Percentiles rank a stretch among this genome's conserved stretches.
These are phyloP conservation scores for Caenorhabditis sinica DNA, from an alignment of 2,888 invertebrate genomes.

Conservation along the genomic window DNA sequence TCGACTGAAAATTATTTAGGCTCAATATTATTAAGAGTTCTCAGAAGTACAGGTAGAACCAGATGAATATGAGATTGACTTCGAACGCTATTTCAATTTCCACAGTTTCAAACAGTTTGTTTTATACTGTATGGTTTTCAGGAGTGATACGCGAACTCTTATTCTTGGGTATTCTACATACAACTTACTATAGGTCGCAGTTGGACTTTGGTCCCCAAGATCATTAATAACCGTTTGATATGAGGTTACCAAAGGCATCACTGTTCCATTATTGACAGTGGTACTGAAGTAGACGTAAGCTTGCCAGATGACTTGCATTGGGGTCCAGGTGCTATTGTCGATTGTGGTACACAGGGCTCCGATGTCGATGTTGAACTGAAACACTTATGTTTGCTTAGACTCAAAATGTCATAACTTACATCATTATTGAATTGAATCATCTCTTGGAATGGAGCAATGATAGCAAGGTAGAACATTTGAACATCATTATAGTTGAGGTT, in stretches of 20 bases:
- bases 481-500: constrained; percentile 85
- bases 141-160: background rate
- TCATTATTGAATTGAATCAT: constrained; percentile 48
- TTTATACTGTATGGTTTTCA: too few species aligned
- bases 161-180: background rate
- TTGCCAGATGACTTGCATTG: constrained; percentile 43
- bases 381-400: too few species aligned
- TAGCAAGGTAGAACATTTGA: constrained; percentile 88
- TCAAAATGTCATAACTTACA: too few species aligned
- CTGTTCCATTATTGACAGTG: constrained; percentile 14
- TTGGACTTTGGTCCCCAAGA: constrained; percentile 36
- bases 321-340: constrained; percentile 79
- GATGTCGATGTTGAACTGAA: constrained; percentile 89
- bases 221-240: constrained; percentile 37
- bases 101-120: too few species aligned
- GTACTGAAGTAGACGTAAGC: constrained; percentile 52
- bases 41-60: too few species aligned
- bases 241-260: constrained; percentile 34
- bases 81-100: too few species aligned
- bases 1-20: too few species aligned
- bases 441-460: constrained; percentile 86
- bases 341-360: constrained; percentile 91
- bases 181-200: constrained; percentile 24
- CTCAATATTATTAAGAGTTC: too few species aligned
- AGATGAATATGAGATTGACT: too few species aligned